Base-by-base conservation (phyloP, 2,888 invertebrate genomes). In the Caradrina clavipalpis region DNA sequence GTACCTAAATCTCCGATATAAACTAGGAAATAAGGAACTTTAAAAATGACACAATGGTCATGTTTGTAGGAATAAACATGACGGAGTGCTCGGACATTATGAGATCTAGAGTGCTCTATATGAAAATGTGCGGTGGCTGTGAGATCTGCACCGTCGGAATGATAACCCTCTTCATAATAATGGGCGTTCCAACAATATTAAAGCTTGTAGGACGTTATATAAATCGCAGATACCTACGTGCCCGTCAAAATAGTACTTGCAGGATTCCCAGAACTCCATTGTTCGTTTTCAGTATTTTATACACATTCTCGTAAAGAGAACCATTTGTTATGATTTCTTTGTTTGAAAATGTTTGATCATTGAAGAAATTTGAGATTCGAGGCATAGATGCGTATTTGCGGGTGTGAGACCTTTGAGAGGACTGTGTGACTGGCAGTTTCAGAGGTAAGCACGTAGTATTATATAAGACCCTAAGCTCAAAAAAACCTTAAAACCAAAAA, bases 261-360 rank as follows among this genome's bases (percentile, higher is more conserved):
- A 60, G 22, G 45, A 58, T 76, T 68, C 73, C 19, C 49, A 58
- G 63, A 67, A 77, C 39, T 54, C 76, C 67, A 72, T 72, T 76
- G 76, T 76, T 76, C 65, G 26, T 64, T 57, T 63, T 63, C 60
- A 72, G 63, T 59, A 75, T 76, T 63, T 64, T 56, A 65, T 61
- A 76, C 76, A 76, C 60, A 63, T 61, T 72, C 66, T 60, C 50
- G 56, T 55, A 70, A 72, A 72, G 53, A 60, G 66, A 77, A 66
- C 35, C 53, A 47, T 42, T 66, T 66, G 65, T 63, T 59, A 53
- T 66, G 59, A 71, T 53, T 64, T 58, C 47, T 39, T 70, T 63
- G 72, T 76, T 71, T 72, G 62, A 42, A 59, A 76, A 70, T 51
- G 56, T 56, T 22, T 62, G 54, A 66, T 59, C 17, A 50, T 42